Evolutionary conservation across 2,888 invertebrate genomes (phyloP).

Genomic region (Amblyjoppa fuscipennis): DNA sequence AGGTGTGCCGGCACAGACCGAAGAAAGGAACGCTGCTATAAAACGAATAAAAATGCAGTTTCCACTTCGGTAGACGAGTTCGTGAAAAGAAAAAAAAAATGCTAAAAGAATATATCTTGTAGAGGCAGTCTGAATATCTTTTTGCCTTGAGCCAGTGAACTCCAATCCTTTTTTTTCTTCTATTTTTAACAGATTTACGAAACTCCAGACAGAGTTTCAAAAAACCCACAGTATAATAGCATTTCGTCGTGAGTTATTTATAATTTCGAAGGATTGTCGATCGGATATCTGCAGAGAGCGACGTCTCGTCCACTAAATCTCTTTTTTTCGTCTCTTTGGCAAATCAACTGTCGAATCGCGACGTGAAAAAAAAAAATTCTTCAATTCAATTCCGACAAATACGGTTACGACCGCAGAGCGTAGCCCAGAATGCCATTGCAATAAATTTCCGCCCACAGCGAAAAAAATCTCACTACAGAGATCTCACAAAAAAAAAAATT

Average conservation of each 20-base stretch:
- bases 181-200: neutral
- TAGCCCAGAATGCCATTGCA: neutral
- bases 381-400: neutral
- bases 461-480: neutral
- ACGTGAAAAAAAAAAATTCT: neutral
- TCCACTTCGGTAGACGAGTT: neutral
- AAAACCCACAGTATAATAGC: neutral
- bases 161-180: neutral
- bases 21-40: constrained; percentile 8
- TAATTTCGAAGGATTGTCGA: neutral
- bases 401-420: neutral
- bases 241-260: neutral
- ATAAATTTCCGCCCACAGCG: neutral
- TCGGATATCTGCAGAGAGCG: neutral
- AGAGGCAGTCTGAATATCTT: neutral
- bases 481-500: too few species aligned
- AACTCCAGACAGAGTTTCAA: neutral
- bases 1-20: constrained; percentile 49
- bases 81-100: constrained; percentile 27
- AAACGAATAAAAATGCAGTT: constrained; percentile 28
- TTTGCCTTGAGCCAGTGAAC: neutral
- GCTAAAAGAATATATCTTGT: neutral
- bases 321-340: neutral
- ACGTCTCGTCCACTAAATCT: neutral
- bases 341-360: neutral